These are phyloP conservation scores for Hydroisotoma schaefferi DNA, from an alignment of 2,888 invertebrate genomes.

Conservation along the genomic window DNA sequence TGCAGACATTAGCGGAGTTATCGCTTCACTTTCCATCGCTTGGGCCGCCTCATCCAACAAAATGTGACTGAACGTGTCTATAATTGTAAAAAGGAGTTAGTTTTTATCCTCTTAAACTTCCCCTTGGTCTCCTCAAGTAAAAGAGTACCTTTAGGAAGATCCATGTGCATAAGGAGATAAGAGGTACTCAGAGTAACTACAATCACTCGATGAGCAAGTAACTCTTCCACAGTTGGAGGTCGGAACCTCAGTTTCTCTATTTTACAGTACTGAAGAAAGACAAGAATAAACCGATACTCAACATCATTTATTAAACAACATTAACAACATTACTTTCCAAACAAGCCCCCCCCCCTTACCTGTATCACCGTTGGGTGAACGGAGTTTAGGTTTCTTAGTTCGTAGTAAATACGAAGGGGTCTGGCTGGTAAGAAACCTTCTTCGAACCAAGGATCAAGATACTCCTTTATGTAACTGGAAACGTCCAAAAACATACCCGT, in stretches of 20 bases:
- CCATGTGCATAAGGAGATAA: constrained; percentile 66
- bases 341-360: constrained; percentile 54
- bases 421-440: constrained; percentile 65
- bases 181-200: constrained; percentile 77
- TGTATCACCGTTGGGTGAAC: constrained; percentile 68
- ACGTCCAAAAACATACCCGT: no score
- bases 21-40: constrained; percentile 79
- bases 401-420: constrained; percentile 75
- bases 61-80: constrained; percentile 71
- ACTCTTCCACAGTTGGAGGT: constrained; percentile 67
- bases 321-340: background rate
- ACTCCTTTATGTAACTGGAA: constrained; percentile 78
- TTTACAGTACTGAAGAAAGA: constrained; percentile 64
- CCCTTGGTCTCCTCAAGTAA: background rate
- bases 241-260: constrained; percentile 63
- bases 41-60: constrained; percentile 83
- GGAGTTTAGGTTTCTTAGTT: constrained; percentile 72
- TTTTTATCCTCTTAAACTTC: background rate
- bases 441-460: constrained; percentile 69
- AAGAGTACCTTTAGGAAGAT: constrained; percentile 60
- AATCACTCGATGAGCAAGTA: constrained; percentile 66
- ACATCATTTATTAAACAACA: constrained; percentile 9
- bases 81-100: no score
- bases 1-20: constrained; percentile 73
- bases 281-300: background rate